Conservation (phyloP, 2,888 invertebrate species). For the Villa cingulata region DNA sequence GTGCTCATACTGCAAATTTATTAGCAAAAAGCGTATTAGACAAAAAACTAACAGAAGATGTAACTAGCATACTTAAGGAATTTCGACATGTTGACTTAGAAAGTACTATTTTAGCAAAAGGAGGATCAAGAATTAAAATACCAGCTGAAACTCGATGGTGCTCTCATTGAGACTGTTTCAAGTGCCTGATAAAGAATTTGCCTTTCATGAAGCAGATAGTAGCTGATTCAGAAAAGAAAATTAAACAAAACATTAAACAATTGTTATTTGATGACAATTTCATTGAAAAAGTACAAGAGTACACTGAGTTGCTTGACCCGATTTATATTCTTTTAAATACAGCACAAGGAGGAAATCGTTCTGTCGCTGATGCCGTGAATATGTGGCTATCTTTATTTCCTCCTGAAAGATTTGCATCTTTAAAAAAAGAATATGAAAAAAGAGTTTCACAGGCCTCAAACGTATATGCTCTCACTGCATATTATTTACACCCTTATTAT, state of each 20-base stretch:
- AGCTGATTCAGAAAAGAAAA: not conserved
- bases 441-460: too few species aligned
- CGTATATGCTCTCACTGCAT: constrained; percentile 4
- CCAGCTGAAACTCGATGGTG: not conserved
- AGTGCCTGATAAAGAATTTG: not conserved
- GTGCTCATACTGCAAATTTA: not conserved
- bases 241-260: not conserved
- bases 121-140: not conserved
- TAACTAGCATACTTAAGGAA: not conserved
- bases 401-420: constrained; percentile 5
- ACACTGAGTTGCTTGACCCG: not conserved
- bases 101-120: not conserved
- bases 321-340: not conserved
- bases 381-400: constrained; percentile 10
- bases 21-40: not conserved
- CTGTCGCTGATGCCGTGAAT: constrained; percentile 10
- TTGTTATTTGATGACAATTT: constrained; percentile 10
- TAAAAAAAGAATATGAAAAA: not conserved
- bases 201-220: not conserved
- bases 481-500: constrained; percentile 5
- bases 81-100: not conserved
- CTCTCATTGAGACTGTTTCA: not conserved
- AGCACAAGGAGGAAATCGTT: constrained; percentile 2
- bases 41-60: not conserved
- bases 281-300: constrained; percentile 1